Base-by-base conservation (phyloP, 2,113 vertebrate genomes). In the Sturnira hondurensis region DNA sequence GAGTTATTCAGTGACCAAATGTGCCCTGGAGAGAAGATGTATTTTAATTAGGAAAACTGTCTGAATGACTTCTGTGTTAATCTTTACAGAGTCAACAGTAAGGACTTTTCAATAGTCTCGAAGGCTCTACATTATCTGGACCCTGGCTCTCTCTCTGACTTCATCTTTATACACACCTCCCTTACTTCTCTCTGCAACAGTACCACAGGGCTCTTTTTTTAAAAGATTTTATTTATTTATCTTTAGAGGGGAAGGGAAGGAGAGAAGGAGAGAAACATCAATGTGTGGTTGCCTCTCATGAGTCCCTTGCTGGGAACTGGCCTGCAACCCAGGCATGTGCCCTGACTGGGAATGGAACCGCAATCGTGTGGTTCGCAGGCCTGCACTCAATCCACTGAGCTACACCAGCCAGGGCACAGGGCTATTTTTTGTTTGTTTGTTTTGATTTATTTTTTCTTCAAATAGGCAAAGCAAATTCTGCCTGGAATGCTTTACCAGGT, bases 11-110 rank as follows among this genome's bases (percentile, higher is more conserved):
- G 73, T 94, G 96, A 97, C 97, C 95, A 98, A 95, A 98, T 96
- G 94, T 97, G 92, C 56, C 76, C 36, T 83, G 83, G 88, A 89
- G 97, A 97, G 98, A 97, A 80, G 84, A 97, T 98, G 98, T 98
- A 95, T 97, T 98, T 98, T 97, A 99, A 98, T 98, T 98, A 97
- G 98, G 98, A 97, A 93, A 98, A 97, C 92, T 97, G 89, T 96
- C 97, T 94, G n/a, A 84, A 95, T 97, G 93, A 98, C 87, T 98
- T 97, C 87, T 12, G 73, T 95, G 93, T 98, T 98, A 97, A 94
- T 97, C 89, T 91, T 98, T 97, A 93, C 24, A 96, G 36, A 83
- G 52, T 86, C 88, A 95, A 95, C 71, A 73, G 36, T 31, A 63
- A 93, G 93, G 82, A 63, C 33, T 92, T 91, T 58, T 88, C 90